phyloP scores from a whole-genome alignment of 2,113 vertebrate species.

The Lathamus discolor region DNA sequence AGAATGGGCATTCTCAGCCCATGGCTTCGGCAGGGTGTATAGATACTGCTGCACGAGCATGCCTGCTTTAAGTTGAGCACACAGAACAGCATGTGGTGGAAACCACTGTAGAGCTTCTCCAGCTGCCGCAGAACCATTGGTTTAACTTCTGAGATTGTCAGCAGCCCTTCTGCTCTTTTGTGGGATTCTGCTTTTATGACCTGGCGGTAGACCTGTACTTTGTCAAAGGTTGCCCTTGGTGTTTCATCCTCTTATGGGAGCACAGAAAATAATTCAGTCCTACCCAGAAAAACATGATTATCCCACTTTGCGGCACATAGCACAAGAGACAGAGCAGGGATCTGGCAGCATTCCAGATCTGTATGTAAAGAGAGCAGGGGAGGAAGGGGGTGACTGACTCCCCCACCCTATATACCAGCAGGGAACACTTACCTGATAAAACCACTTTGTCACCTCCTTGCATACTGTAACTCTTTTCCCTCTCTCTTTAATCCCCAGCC shows the following conservation, averaged over 20 bases:
- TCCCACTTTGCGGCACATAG: neutral
- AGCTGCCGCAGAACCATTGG: neutral
- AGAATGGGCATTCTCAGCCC: neutral
- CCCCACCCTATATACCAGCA: neutral
- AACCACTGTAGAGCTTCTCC: neutral
- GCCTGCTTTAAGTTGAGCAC: no score
- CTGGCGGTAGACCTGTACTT: neutral
- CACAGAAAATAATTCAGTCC: neutral
- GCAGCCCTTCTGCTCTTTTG: neutral
- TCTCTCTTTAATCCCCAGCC: neutral
- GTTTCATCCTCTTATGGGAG: neutral
- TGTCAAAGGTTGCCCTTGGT: neutral
- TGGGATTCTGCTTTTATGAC: neutral
- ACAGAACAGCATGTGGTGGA: fast-evolving
- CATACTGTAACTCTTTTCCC: neutral
- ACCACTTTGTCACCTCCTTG: neutral
- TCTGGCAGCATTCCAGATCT: neutral
- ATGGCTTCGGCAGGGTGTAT: fast-evolving
- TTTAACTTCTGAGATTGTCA: neutral
- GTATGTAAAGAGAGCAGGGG: neutral
- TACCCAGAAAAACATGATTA: neutral
- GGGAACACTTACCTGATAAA: neutral
- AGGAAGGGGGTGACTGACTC: neutral
- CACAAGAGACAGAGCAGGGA: neutral
- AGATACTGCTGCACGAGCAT: neutral